These are phyloP conservation scores for Cephus spinipes DNA, from an alignment of 2,888 invertebrate genomes.

Conservation along the genomic window DNA sequence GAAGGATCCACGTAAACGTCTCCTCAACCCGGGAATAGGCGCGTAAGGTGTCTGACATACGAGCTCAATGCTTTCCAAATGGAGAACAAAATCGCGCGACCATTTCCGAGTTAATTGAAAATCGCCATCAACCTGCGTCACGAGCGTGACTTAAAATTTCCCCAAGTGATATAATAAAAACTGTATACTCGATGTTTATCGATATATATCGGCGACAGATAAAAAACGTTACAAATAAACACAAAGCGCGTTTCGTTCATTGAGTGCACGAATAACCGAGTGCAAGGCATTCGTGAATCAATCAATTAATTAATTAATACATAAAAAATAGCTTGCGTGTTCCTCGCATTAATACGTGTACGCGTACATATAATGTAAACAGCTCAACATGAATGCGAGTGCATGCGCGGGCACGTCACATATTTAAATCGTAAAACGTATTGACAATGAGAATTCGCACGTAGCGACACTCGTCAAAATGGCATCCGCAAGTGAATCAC, in stretches of 20 bases:
- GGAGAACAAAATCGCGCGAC: too few relatives aligned
- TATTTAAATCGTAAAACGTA: neutral
- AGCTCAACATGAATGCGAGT: neutral
- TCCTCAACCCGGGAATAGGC: too few relatives aligned
- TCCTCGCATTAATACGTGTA: neutral
- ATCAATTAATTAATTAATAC: neutral
- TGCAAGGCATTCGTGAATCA: neutral
- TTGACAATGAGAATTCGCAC: neutral
- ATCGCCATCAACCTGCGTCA: neutral
- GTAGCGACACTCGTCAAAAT: neutral
- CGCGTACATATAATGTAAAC: neutral
- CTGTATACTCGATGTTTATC: neutral
- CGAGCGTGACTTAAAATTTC: too few relatives aligned
- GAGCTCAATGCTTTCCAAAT: too few relatives aligned
- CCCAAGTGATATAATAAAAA: too few relatives aligned
- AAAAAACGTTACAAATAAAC: neutral
- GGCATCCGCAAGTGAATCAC: too few relatives aligned
- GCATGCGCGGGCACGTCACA: neutral
- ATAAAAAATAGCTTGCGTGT: neutral
- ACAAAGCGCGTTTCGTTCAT: neutral
- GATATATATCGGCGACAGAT: neutral
- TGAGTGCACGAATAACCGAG: neutral
- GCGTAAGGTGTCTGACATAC: too few relatives aligned
- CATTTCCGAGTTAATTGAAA: neutral
- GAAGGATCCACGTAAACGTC: neutral